phyloP scores from a whole-genome alignment of 1,140 invertebrate species.

The Sinonovacula constricta region DNA sequence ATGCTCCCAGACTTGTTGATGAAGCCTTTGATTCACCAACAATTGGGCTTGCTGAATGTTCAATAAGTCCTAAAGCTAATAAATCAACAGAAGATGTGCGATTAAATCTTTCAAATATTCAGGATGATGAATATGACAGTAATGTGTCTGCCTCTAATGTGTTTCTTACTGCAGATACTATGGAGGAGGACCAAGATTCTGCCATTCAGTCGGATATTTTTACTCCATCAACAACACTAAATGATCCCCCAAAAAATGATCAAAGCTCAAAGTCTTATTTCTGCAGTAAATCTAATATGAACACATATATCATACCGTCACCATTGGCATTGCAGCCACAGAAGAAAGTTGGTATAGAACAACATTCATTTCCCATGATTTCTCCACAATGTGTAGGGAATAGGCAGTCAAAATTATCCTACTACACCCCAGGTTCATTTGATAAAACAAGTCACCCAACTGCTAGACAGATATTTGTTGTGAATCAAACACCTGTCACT shows the following conservation, averaged over 20 bases:
- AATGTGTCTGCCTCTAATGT: constrained; percentile 31
- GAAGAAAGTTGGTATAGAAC: constrained; percentile 2
- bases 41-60: constrained; percentile 1
- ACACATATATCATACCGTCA: constrained; percentile 27
- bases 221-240: too few relatives aligned
- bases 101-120: constrained; percentile 43
- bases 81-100: constrained; percentile 31
- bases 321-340: background rate
- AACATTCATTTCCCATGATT: constrained; percentile 35
- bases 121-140: constrained; percentile 54
- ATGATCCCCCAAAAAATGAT: background rate
- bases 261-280: background rate
- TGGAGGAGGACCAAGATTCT: constrained; percentile 22
- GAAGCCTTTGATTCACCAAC: constrained; percentile 26
- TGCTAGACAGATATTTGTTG: constrained; percentile 22
- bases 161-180: constrained; percentile 22
- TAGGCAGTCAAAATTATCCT: background rate
- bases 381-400: constrained; percentile 15
- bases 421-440: background rate
- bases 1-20: background rate
- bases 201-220: constrained; percentile 17
- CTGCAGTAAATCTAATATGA: constrained; percentile 29
- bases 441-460: constrained; percentile 15
- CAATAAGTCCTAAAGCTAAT: background rate
- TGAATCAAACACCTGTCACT: background rate